phyloP scores from a whole-genome alignment of 2,797 vertebrate genomes.

The Mormyrus hasselquistii region DNA sequence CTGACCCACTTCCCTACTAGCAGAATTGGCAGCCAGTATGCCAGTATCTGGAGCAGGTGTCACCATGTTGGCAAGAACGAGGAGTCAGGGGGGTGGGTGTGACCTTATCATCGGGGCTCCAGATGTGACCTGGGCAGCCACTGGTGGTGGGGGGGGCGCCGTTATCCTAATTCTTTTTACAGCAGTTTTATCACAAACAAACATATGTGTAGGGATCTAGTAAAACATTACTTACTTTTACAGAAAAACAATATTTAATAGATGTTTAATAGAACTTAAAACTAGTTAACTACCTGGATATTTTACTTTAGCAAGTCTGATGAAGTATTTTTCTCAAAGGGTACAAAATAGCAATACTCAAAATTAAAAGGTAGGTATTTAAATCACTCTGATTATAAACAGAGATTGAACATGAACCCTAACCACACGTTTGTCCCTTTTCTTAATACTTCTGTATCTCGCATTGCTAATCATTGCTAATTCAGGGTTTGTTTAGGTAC shows the following conservation, averaged over 20 bases:
- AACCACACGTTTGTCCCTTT: not conserved
- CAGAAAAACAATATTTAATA: not conserved
- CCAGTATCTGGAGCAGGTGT: not conserved
- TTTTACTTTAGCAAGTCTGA: not conserved
- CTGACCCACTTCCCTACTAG: conserved; percentile 22
- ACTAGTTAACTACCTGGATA: not conserved
- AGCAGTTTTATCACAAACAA: not conserved
- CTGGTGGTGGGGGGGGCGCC: not conserved
- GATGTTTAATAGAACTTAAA: not conserved
- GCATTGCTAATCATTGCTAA: not conserved
- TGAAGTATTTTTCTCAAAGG: not conserved
- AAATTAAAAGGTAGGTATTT: not conserved
- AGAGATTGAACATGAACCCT: not conserved
- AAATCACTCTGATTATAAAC: not conserved
- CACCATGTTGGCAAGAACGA: not conserved
- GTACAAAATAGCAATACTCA: not conserved
- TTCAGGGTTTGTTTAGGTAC: not conserved
- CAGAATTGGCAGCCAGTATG: not conserved
- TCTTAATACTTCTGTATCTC: not conserved
- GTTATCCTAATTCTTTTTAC: not conserved
- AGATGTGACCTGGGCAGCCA: not conserved
- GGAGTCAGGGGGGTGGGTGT: not conserved
- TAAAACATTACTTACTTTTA: not conserved
- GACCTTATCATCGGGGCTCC: not conserved
- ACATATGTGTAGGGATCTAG: not conserved